These are phyloP conservation scores for Congeria kusceri DNA, from an alignment of 2,888 invertebrate genomes.

Conservation along the genomic window DNA sequence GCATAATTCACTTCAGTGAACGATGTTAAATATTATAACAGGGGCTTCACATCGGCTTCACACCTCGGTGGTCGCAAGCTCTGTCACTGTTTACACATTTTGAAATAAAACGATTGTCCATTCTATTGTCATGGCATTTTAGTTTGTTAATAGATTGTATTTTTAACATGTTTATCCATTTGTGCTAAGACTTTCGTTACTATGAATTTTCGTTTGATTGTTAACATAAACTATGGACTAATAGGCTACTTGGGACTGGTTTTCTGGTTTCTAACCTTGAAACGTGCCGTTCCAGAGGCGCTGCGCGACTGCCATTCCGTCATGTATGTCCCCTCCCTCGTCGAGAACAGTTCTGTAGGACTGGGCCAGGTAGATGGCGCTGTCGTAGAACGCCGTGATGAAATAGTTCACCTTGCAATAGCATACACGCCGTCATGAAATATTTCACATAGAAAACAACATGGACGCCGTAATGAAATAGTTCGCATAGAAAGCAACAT, in stretches of 20 bases:
- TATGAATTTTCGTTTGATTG: not conserved
- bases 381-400: conserved; percentile 78
- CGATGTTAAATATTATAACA: too few relatives aligned
- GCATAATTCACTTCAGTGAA: too few relatives aligned
- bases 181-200: not conserved
- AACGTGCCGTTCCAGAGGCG: conserved; percentile 75
- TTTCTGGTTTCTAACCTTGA: conserved; percentile 51
- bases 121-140: too few relatives aligned
- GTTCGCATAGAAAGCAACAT: too few relatives aligned
- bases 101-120: too few relatives aligned
- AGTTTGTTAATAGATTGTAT: too few relatives aligned
- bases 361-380: conserved; percentile 69
- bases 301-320: conserved; percentile 69
- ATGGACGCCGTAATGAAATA: conserved; percentile 39
- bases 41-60: too few relatives aligned
- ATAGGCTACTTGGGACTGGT: too few relatives aligned
- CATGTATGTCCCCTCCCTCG: conserved; percentile 63
- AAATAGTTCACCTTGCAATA: conserved; percentile 76
- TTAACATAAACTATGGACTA: too few relatives aligned
- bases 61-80: too few relatives aligned
- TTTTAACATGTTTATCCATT: not conserved
- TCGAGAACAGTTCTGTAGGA: conserved; percentile 68
- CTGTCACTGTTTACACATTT: too few relatives aligned
- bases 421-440: not conserved
- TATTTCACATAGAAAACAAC: conserved; percentile 1